Evolutionary conservation across 2,113 vertebrate genomes (phyloP).

Genomic region (Campylorhamphus procurvoides): DNA sequence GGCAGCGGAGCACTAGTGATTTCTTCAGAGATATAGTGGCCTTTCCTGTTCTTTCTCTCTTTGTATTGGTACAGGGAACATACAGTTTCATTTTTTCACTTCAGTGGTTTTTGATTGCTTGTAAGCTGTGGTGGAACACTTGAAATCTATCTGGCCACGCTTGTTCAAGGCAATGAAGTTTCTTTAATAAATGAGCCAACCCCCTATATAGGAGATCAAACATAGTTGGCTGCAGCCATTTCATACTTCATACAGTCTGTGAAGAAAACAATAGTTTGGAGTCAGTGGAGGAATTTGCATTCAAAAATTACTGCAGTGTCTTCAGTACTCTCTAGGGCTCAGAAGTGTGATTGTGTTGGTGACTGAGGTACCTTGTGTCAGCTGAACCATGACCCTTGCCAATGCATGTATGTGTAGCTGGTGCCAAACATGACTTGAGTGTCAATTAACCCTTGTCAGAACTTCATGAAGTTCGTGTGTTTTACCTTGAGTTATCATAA

Average conservation of each 20-base stretch:
- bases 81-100: neutral
- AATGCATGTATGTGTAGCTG: fast-evolving
- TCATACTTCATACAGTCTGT: neutral
- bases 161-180: neutral
- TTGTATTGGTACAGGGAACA: slow-evolving; percentile 43
- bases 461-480: neutral
- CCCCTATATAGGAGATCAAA: neutral
- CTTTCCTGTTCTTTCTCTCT: neutral
- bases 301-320: neutral
- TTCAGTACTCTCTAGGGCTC: neutral
- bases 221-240: neutral
- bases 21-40: neutral
- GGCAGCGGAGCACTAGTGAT: neutral
- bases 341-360: neutral
- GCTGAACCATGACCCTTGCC: neutral
- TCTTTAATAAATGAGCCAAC: neutral
- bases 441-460: neutral
- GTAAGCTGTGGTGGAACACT: neutral
- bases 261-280: neutral
- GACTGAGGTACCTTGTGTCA: neutral
- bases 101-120: neutral
- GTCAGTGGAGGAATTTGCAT: neutral
- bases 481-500: neutral
- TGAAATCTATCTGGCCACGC: neutral
- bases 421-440: neutral